Percentiles rank a stretch among this genome's conserved stretches.
These are phyloP conservation scores for Apocheima hispidaria DNA, from an alignment of 2,888 invertebrate species.

Conservation along the genomic window DNA sequence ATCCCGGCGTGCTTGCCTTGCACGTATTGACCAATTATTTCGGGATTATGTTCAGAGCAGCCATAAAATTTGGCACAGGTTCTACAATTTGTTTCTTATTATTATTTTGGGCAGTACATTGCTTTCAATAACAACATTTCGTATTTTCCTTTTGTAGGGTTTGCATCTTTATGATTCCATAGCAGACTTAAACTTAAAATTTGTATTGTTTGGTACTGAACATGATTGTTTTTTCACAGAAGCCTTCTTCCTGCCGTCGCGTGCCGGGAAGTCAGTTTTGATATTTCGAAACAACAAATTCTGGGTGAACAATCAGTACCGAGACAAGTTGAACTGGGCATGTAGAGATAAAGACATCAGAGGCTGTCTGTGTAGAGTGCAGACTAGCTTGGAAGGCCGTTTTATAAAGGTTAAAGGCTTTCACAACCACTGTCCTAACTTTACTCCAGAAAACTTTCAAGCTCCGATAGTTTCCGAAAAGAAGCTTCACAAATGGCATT, in stretches of 20 bases:
- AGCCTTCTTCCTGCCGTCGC: conserved; percentile 79
- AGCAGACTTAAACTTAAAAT: neutral
- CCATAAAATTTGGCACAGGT: neutral
- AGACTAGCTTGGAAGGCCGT: conserved; percentile 78
- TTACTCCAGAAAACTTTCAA: conserved; percentile 74
- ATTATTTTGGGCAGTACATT: neutral
- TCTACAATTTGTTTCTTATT: neutral
- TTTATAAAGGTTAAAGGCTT: conserved; percentile 74
- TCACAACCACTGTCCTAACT: conserved; percentile 77
- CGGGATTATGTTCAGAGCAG: neutral
- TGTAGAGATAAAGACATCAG: conserved; percentile 78
- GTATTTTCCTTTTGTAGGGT: neutral
- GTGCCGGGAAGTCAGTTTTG: conserved; percentile 79
- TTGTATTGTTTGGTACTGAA: conserved; percentile 20
- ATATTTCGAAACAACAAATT: conserved; percentile 80
- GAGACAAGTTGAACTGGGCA: conserved; percentile 80
- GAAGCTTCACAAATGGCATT: conserved; percentile 42
- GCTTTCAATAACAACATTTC: neutral
- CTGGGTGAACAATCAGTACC: conserved; percentile 82
- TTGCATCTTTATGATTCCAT: neutral
- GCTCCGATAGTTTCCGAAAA: conserved; percentile 54
- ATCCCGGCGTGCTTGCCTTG: neutral
- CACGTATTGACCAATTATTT: neutral
- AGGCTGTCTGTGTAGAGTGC: conserved; percentile 78
- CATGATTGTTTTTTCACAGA: conserved; percentile 58